phyloP scores from a whole-genome alignment of 2,888 invertebrate species.

The Macropis europaea region DNA sequence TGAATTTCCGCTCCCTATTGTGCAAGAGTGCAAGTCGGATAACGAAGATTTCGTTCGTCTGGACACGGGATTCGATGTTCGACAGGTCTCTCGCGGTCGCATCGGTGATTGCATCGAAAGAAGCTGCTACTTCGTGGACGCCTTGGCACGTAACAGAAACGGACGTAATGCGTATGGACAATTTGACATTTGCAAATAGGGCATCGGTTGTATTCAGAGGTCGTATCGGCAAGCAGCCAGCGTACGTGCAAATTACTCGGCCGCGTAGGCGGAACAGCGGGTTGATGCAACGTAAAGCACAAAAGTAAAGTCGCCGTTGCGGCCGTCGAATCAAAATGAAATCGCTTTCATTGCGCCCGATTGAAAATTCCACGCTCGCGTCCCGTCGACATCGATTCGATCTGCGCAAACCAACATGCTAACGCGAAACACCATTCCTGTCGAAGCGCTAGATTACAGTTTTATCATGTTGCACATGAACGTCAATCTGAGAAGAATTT shows the following conservation, averaged over 20 bases:
- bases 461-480: no score
- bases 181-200: slow-evolving; percentile 73
- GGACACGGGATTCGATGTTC: slow-evolving; percentile 34
- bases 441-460: no score
- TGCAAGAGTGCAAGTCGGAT: background rate
- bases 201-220: slow-evolving; percentile 65
- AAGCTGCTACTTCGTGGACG: slow-evolving; percentile 38
- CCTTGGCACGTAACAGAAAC: slow-evolving; percentile 46
- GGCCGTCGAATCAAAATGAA: slow-evolving; percentile 17
- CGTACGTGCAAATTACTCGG: slow-evolving; percentile 68
- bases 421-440: no score
- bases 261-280: slow-evolving; percentile 64
- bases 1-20: background rate
- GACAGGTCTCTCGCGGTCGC: background rate
- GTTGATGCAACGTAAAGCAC: slow-evolving; percentile 59
- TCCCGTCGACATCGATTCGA: background rate
- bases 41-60: slow-evolving; percentile 13
- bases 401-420: no score
- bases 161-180: slow-evolving; percentile 63
- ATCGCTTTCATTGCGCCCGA: background rate
- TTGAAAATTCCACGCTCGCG: background rate
- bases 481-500: no score
- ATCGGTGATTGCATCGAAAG: slow-evolving; percentile 49
- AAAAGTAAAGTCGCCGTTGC: slow-evolving; percentile 51
- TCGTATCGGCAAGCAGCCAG: slow-evolving; percentile 58